Base-by-base conservation (phyloP, 1,140 invertebrate species). In the Pogonomyrmex barbatus region DNA sequence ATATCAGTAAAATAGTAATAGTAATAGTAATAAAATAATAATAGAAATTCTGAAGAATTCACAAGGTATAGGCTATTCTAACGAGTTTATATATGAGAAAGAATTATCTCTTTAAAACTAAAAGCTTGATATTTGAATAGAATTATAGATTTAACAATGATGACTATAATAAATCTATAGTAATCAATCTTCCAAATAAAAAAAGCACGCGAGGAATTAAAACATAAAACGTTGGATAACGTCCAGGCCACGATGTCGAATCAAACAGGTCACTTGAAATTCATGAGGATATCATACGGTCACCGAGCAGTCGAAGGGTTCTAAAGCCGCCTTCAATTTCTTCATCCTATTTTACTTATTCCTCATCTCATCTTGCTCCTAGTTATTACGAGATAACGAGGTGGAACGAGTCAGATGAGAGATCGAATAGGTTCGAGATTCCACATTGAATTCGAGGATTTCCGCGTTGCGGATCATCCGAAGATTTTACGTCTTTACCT, bases 361-460 rank as follows among this genome's bases (percentile, higher is more conserved):
- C 70, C 84, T 86, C 45, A 60, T 36, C 73, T 82, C 58, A 60
- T 85, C 70, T 82, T 73, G 56, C 60, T 89, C 63, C 36, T 87
- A 81, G 58, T 83, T 88, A 88, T 87, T 82, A 65, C 42, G 79
- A 60, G 50, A 87, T 88, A 88, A 88, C 87, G 87, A 88, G 79
- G 54, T 87, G 79, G 56, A 87, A 88, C 56, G 87, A 87, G 56
- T 68, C 24, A 63, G 71, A 87, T 77, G 87, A 88, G 67, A 33
- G 77, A 75, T 67, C 85, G 65, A 88, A 88, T 87, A 65, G 76
- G 77, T 82, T 88, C 77, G 71, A 63, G 71, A 50, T 10, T 81
- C 3, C 58, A 84, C 50, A 87, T 84, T 88, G 70, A 87, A 83
- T 88, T 75, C 71, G 42, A 50, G 47, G 79, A 52, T 68, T 62